Evolutionary conservation across 2,888 invertebrate species (phyloP).

Genomic region (Notodonta dromedarius): DNA sequence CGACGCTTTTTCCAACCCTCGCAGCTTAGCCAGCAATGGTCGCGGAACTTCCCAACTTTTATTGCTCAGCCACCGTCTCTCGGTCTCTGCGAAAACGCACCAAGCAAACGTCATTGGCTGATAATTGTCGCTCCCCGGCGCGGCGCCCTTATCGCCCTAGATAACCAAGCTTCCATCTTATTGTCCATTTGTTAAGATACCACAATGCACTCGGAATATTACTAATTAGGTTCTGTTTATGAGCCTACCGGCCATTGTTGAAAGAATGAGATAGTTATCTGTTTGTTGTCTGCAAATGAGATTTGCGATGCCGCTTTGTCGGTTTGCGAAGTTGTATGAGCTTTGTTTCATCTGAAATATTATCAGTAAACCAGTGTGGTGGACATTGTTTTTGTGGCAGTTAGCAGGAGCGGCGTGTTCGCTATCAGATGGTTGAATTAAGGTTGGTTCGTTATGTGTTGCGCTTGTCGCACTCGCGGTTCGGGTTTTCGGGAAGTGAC

Average conservation of each 20-base stretch:
- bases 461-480: conserved; percentile 34
- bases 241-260: conserved; percentile 80
- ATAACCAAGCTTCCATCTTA: conserved; percentile 78
- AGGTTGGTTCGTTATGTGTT: conserved; percentile 38
- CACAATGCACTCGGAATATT: conserved; percentile 82
- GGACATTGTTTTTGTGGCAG: conserved; percentile 58
- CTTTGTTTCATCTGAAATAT: conserved; percentile 77
- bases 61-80: conserved; percentile 16
- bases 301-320: conserved; percentile 82
- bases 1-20: conserved; percentile 8
- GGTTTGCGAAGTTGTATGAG: conserved; percentile 74
- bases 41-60: conserved; percentile 15
- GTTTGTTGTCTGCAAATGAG: conserved; percentile 80
- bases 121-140: conserved; percentile 78
- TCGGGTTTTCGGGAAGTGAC: conserved; percentile 43
- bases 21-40: conserved; percentile 46
- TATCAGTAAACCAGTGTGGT: conserved; percentile 57
- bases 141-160: conserved; percentile 78
- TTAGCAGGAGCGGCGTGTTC: conserved; percentile 43
- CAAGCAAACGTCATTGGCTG: conserved; percentile 62
- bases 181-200: conserved; percentile 77
- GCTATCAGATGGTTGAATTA: conserved; percentile 56
- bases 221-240: conserved; percentile 83
- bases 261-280: conserved; percentile 83
- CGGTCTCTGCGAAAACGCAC: conserved; percentile 49